Conservation (phyloP, 2,888 invertebrate genomes). For the Vanessa cardui region DNA sequence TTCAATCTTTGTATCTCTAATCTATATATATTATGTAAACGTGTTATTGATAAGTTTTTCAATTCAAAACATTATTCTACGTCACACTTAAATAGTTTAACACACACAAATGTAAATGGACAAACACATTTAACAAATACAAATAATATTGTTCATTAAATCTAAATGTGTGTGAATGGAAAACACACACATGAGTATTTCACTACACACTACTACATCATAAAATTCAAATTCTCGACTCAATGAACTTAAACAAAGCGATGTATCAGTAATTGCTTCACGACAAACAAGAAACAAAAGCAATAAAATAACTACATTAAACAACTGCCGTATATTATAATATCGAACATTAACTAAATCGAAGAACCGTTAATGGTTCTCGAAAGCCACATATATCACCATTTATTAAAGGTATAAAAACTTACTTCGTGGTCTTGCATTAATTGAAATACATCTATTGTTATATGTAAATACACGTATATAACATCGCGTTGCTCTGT, state of each 20-base stretch:
- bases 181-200: too few relatives aligned
- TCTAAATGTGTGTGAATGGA: too few relatives aligned
- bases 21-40: too few relatives aligned
- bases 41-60: too few relatives aligned
- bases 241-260: slow-evolving; percentile 23
- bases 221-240: slow-evolving; percentile 5
- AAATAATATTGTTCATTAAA: too few relatives aligned
- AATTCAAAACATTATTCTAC: too few relatives aligned
- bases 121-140: too few relatives aligned
- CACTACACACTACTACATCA: neutral
- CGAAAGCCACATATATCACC: slow-evolving; percentile 24
- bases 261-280: slow-evolving; percentile 29
- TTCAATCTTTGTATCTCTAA: too few relatives aligned
- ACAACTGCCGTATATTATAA: slow-evolving; percentile 40
- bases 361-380: slow-evolving; percentile 36
- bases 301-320: slow-evolving; percentile 42
- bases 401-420: slow-evolving; percentile 27
- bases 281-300: slow-evolving; percentile 37
- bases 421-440: neutral
- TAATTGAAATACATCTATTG: neutral
- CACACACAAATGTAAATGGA: too few relatives aligned
- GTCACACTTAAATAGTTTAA: too few relatives aligned
- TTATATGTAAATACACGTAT: neutral
- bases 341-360: slow-evolving; percentile 40
- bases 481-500: neutral